Evolutionary conservation across 2,113 vertebrate genomes (phyloP).

Genomic region (Brachyistius frenatus): DNA sequence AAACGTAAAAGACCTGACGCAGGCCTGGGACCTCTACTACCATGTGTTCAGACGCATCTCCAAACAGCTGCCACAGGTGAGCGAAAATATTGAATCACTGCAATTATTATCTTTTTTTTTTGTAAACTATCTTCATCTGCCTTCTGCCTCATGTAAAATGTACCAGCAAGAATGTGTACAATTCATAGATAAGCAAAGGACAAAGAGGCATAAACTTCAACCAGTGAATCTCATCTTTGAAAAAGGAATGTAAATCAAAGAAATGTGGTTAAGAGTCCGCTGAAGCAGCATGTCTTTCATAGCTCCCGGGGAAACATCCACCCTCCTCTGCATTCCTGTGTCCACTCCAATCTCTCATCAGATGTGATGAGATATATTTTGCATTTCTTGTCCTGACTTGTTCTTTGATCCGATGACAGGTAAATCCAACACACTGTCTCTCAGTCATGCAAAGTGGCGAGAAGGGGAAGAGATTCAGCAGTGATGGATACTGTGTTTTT

Average conservation of each 20-base stretch:
- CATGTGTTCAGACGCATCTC: conserved; percentile 98
- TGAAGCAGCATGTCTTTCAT: not conserved
- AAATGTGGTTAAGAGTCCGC: not conserved
- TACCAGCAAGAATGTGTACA: no score
- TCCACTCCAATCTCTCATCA: conserved; percentile 21
- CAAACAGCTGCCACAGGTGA: conserved; percentile 98
- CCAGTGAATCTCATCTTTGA: not conserved
- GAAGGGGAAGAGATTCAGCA: not conserved
- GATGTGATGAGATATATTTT: conserved; percentile 36
- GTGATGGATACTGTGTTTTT: not conserved
- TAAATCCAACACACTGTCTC: not conserved
- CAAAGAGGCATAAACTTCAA: not conserved
- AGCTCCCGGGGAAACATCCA: conserved; percentile 14
- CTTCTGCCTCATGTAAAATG: no score
- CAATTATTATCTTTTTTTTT: not conserved
- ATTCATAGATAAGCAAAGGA: no score
- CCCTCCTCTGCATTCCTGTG: not conserved
- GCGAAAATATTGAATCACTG: not conserved
- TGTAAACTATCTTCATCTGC: no score
- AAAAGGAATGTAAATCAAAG: conserved; percentile 2
- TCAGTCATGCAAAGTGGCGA: conserved; percentile 7
- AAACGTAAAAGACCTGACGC: conserved; percentile 97
- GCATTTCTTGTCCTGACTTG: conserved; percentile 10
- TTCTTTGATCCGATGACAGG: conserved; percentile 36
- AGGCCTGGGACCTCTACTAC: conserved; percentile 99